Percentiles rank a stretch among this genome's conserved stretches.
Evolutionary conservation across 2,888 invertebrate species (phyloP).

Genomic region (Tineola bisselliella): DNA sequence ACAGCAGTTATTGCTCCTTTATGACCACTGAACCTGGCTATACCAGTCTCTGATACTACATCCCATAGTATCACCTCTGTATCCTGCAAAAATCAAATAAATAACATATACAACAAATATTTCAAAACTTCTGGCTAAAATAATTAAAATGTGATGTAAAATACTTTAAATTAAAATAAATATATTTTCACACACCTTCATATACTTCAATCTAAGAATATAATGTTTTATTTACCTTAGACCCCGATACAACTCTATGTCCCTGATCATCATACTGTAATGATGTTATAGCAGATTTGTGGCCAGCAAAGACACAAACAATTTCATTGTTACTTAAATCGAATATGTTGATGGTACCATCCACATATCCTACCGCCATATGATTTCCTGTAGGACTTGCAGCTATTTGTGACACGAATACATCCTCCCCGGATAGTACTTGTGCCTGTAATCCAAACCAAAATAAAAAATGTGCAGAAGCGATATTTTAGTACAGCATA

Average conservation of each 20-base stretch:
- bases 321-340: constrained; percentile 78
- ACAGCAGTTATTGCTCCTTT: constrained; percentile 88
- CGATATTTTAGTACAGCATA: background rate
- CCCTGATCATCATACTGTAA: constrained; percentile 86
- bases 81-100: constrained; percentile 67
- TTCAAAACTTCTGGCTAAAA: too few species aligned
- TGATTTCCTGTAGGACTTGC: constrained; percentile 80
- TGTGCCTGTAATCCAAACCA: constrained; percentile 66
- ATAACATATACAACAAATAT: too few species aligned
- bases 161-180: too few species aligned
- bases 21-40: constrained; percentile 90
- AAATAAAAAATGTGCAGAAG: background rate
- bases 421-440: constrained; percentile 82
- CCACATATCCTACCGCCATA: constrained; percentile 90
- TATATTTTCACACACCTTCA: too few species aligned
- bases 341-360: constrained; percentile 88
- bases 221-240: too few species aligned
- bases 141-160: too few species aligned
- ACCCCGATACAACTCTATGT: constrained; percentile 87
- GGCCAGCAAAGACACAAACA: constrained; percentile 81
- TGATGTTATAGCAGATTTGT: constrained; percentile 84
- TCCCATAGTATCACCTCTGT: constrained; percentile 96
- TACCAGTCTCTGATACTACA: constrained; percentile 89
- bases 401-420: constrained; percentile 79
- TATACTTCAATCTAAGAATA: too few species aligned